A percentile compares a stretch with the other conserved stretches of the same genome.
phyloP scores from a whole-genome alignment of 2,113 vertebrate species.

The Sapayoa aenigma region DNA sequence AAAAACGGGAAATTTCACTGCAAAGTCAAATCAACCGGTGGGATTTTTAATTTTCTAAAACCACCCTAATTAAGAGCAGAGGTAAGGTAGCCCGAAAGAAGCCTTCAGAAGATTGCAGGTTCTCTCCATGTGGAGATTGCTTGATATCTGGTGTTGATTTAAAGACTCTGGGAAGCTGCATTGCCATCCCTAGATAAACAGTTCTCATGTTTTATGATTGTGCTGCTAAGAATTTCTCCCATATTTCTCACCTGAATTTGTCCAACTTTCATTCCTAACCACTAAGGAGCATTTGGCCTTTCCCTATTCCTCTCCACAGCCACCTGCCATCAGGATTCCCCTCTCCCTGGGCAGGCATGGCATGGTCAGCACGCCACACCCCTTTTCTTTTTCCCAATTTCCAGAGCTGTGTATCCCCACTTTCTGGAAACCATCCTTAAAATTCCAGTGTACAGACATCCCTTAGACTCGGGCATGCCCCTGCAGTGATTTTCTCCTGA shows the following conservation, averaged over 20 bases:
- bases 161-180: background rate
- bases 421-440: background rate
- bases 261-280: background rate
- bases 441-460: rapidly evolving
- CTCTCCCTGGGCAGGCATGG: background rate
- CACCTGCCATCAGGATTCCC: background rate
- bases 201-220: background rate
- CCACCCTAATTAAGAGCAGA: background rate
- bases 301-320: background rate
- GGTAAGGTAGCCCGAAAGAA: background rate
- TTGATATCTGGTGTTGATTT: background rate
- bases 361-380: background rate
- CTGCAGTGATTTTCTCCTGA: background rate
- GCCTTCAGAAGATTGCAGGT: background rate
- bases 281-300: background rate
- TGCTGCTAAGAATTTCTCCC: background rate
- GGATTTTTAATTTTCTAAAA: background rate
- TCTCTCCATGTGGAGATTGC: background rate
- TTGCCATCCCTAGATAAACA: background rate
- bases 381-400: background rate
- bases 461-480: background rate
- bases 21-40: background rate
- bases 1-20: background rate
- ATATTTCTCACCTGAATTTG: background rate
- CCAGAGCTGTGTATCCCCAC: background rate